Evolutionary conservation across 2,888 invertebrate genomes (phyloP).

Genomic region (Leucoma salicis): DNA sequence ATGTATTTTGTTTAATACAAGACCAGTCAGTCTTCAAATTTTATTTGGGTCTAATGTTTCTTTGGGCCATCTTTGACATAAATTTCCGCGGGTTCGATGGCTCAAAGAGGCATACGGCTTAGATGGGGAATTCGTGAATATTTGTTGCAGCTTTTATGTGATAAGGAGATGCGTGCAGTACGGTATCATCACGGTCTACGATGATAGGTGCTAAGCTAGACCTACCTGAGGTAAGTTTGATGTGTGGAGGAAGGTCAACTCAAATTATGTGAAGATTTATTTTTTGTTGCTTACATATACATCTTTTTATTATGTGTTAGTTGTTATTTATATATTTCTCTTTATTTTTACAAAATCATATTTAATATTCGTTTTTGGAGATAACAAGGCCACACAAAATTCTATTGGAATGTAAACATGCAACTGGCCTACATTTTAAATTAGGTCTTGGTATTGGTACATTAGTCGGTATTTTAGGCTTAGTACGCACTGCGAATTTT

Average conservation of each 20-base stretch:
- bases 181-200: constrained; percentile 56
- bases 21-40: constrained; percentile 31
- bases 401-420: no score
- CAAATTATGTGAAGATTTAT: constrained; percentile 7
- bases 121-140: constrained; percentile 78
- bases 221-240: constrained; percentile 60
- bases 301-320: no score
- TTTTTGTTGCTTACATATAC: background rate
- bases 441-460: no score
- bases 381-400: no score
- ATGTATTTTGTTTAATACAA: background rate
- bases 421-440: no score
- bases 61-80: constrained; percentile 30
- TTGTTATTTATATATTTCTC: no score
- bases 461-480: no score
- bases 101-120: constrained; percentile 62
- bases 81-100: constrained; percentile 15
- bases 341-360: no score
- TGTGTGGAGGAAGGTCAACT: constrained; percentile 20
- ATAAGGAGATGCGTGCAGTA: constrained; percentile 63
- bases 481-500: no score
- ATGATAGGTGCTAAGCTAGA: constrained; percentile 51
- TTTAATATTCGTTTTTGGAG: no score
- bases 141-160: constrained; percentile 79
- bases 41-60: constrained; percentile 23